Conservation (phyloP, 2,797 vertebrate species). For the Sebastes trivittatus region DNA sequence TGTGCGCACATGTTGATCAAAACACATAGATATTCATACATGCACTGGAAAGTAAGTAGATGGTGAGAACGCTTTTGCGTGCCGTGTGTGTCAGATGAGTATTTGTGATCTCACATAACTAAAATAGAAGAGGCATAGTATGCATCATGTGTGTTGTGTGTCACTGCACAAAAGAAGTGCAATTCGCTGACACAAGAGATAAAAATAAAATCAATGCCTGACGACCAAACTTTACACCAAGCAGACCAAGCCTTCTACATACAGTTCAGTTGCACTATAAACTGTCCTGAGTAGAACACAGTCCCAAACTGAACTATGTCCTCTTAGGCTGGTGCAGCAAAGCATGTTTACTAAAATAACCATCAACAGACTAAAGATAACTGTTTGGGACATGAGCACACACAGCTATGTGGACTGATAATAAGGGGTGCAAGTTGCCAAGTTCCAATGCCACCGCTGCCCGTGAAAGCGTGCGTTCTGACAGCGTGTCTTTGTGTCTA, state of each 20-base stretch:
- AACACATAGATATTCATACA: neutral
- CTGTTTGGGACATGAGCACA: constrained; percentile 35
- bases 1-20: neutral
- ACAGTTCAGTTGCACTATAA: neutral
- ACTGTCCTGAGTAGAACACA: neutral
- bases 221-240: neutral
- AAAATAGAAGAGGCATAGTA: neutral
- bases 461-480: constrained; percentile 63
- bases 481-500: constrained; percentile 71
- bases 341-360: constrained; percentile 40
- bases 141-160: neutral
- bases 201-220: neutral
- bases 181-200: neutral
- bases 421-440: constrained; percentile 56
- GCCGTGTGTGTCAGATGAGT: neutral
- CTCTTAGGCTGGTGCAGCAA: neutral
- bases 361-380: constrained; percentile 50
- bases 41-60: neutral
- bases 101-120: neutral
- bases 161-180: neutral
- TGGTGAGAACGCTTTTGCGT: neutral
- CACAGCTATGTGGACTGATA: constrained; percentile 63
- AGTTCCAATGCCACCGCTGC: constrained; percentile 60
- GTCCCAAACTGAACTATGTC: neutral
- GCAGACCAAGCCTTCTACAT: neutral